phyloP scores from a whole-genome alignment of 2,113 vertebrate species.

The Oreamnos americanus region DNA sequence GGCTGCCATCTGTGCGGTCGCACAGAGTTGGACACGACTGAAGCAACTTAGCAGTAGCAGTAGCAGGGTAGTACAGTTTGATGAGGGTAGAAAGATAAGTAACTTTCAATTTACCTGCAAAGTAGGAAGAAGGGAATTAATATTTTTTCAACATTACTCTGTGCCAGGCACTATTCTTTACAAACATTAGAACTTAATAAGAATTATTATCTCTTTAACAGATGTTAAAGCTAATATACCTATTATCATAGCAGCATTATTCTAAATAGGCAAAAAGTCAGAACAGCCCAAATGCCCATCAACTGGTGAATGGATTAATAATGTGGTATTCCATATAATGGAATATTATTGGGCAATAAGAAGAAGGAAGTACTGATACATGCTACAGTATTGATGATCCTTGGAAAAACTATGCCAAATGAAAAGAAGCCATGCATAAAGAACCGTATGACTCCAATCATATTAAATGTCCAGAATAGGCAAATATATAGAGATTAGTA shows the following conservation, averaged over 20 bases:
- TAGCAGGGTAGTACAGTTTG: background rate
- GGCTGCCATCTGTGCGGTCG: fast-evolving
- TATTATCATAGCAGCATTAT: background rate
- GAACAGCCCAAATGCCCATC: background rate
- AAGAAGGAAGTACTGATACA: background rate
- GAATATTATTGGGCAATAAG: background rate
- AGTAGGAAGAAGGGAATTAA: background rate
- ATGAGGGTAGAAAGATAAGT: background rate
- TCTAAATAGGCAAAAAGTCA: background rate
- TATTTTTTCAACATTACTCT: background rate
- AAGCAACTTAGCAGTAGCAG: no score
- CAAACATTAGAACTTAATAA: background rate
- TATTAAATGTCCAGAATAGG: background rate
- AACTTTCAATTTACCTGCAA: background rate
- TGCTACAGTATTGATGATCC: background rate
- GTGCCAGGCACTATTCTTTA: background rate
- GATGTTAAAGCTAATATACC: background rate
- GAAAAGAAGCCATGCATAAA: constrained; percentile 20
- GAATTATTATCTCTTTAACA: background rate
- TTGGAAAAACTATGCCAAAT: background rate
- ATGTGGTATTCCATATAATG: background rate
- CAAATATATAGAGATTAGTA: background rate
- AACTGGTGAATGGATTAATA: background rate
- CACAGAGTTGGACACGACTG: no score
- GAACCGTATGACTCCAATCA: background rate